Percentiles rank a stretch among this genome's conserved stretches.
These are phyloP conservation scores for Meteorus colon DNA, from an alignment of 2,888 invertebrate genomes.

Conservation along the genomic window DNA sequence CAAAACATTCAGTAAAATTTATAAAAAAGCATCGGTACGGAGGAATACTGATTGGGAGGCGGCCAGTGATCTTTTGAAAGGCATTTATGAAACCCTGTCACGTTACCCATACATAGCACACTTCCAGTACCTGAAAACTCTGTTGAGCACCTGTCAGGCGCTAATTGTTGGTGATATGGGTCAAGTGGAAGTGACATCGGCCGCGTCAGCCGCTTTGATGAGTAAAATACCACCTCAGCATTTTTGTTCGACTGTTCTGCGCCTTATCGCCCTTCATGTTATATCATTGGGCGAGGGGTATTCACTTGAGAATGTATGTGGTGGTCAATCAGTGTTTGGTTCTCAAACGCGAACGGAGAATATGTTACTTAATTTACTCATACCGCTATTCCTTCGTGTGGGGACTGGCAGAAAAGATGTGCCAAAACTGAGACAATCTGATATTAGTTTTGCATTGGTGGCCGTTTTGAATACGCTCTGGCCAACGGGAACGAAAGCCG, in stretches of 20 bases:
- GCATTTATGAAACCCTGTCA: conserved; percentile 94
- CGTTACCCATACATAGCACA: conserved; percentile 97
- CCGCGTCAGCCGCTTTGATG: conserved; percentile 87
- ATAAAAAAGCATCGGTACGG: conserved; percentile 94
- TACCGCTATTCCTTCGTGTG: conserved; percentile 95
- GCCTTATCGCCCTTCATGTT: conserved; percentile 95
- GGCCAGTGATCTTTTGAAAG: conserved; percentile 93
- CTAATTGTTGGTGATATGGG: conserved; percentile 86
- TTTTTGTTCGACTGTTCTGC: conserved; percentile 97
- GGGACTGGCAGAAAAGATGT: conserved; percentile 96
- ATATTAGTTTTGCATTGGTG: conserved; percentile 92
- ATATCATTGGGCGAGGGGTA: conserved; percentile 93
- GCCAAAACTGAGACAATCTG: conserved; percentile 89
- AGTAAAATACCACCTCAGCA: conserved; percentile 94
- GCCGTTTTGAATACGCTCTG: conserved; percentile 91
- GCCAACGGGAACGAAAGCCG: conserved; percentile 83
- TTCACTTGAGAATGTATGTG: conserved; percentile 95
- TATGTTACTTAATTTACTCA: conserved; percentile 95
- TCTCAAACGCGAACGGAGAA: conserved; percentile 95
- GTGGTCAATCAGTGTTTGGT: conserved; percentile 90
- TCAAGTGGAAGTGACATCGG: conserved; percentile 85
- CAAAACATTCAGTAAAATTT: conserved; percentile 97
- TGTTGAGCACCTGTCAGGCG: conserved; percentile 89
- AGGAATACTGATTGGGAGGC: conserved; percentile 98
- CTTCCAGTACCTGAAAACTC: conserved; percentile 93